Conservation (phyloP, 2,797 vertebrate species). For the Premnoplex brunnescens region DNA sequence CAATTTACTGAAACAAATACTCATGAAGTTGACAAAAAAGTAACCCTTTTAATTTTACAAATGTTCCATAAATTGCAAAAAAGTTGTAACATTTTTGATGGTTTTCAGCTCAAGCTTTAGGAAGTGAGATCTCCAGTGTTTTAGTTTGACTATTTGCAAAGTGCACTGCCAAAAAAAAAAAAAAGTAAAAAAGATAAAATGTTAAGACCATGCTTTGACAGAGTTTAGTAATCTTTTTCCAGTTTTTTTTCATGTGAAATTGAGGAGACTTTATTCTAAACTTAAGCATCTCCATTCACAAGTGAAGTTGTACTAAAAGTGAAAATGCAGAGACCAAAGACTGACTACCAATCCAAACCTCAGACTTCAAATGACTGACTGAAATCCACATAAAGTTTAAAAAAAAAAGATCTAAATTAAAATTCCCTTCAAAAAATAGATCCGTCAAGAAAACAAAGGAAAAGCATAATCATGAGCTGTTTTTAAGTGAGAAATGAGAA, state of each 20-base stretch:
- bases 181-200: not conserved
- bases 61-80: not conserved
- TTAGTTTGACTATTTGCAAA: not conserved
- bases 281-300: not conserved
- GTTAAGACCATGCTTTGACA: not conserved
- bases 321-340: not conserved
- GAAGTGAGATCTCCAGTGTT: not conserved
- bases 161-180: not conserved
- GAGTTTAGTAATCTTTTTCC: not conserved
- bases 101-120: not conserved
- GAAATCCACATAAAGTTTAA: not conserved
- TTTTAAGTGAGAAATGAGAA: not conserved
- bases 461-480: not conserved
- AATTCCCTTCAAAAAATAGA: not conserved
- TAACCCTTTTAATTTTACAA: not conserved
- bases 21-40: not conserved
- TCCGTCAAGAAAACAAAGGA: not conserved
- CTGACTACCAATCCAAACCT: not conserved
- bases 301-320: not conserved
- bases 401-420: not conserved
- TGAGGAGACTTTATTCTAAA: not conserved
- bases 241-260: not conserved
- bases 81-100: not conserved
- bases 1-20: not conserved
- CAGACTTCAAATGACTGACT: not conserved